phyloP scores from a whole-genome alignment of 2,797 vertebrate species.

The Melanotaenia pygmaea region DNA sequence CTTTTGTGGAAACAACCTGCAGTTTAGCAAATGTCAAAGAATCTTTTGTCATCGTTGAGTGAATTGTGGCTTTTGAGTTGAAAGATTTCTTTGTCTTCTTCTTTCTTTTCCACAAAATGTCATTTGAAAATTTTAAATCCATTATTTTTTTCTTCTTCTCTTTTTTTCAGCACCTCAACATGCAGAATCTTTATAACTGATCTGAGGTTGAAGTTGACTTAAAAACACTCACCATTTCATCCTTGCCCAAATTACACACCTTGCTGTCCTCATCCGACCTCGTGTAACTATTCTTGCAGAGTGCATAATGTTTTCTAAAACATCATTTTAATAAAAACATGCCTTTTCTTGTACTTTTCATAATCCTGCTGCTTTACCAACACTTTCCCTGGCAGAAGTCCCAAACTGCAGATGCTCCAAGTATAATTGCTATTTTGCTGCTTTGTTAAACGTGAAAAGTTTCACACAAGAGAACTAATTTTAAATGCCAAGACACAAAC shows the following conservation, averaged over 20 bases:
- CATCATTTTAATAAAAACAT: slow-evolving; percentile 15
- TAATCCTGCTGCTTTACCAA: slow-evolving; percentile 10
- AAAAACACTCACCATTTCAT: not conserved
- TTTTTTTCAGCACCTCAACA: too few species aligned
- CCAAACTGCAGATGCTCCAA: slow-evolving; percentile 14
- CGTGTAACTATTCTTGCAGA: slow-evolving; percentile 7
- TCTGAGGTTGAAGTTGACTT: not conserved
- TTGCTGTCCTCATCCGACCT: not conserved
- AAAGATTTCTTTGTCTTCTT: not conserved
- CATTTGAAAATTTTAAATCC: not conserved
- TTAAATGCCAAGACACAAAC: slow-evolving; percentile 25
- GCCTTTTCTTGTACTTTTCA: not conserved
- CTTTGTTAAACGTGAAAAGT: slow-evolving; percentile 39
- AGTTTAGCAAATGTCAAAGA: not conserved
- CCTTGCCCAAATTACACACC: not conserved
- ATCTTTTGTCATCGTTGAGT: not conserved
- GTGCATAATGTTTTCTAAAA: not conserved
- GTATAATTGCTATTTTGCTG: slow-evolving; percentile 35
- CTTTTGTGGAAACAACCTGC: not conserved
- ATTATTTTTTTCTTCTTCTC: too few species aligned
- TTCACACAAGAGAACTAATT: slow-evolving; percentile 13
- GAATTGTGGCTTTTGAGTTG: not conserved
- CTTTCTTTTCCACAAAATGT: not conserved
- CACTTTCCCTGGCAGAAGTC: slow-evolving; percentile 10
- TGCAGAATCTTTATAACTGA: too few species aligned